phyloP scores from a whole-genome alignment of 2,113 vertebrate genomes.

The Pachyramphus minor region DNA sequence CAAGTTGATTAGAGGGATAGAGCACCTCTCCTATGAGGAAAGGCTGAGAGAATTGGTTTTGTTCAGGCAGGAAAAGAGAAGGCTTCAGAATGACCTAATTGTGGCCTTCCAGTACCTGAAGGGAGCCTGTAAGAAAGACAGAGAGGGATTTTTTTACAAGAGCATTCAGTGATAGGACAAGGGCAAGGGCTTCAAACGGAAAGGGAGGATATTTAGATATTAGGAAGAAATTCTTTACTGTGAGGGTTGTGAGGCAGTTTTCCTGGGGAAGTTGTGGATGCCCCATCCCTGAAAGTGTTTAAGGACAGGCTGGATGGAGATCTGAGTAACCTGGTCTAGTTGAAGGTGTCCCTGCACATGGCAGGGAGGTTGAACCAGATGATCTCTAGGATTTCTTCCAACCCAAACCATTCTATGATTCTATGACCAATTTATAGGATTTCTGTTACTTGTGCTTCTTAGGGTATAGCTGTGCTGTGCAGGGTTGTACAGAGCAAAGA shows the following conservation, averaged over 20 bases:
- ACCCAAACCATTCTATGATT: not conserved
- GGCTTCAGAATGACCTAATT: not conserved
- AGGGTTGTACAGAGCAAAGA: not conserved
- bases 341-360: not conserved
- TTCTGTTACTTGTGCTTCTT: not conserved
- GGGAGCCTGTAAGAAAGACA: not conserved
- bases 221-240: not conserved
- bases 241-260: not conserved
- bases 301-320: not conserved
- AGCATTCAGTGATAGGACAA: not conserved
- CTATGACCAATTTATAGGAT: not conserved
- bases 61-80: not conserved
- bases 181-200: not conserved
- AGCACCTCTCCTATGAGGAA: not conserved
- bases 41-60: not conserved
- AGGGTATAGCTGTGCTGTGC: not conserved
- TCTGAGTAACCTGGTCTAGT: not conserved
- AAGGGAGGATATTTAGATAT: not conserved
- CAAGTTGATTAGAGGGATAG: not conserved
- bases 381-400: not conserved
- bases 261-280: not conserved
- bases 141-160: not conserved
- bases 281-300: not conserved
- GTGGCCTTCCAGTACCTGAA: not conserved
- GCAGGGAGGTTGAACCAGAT: not conserved